Conservation (phyloP, 64 coral and sea anemone genomes). For the Exaiptasia diaphana region DNA sequence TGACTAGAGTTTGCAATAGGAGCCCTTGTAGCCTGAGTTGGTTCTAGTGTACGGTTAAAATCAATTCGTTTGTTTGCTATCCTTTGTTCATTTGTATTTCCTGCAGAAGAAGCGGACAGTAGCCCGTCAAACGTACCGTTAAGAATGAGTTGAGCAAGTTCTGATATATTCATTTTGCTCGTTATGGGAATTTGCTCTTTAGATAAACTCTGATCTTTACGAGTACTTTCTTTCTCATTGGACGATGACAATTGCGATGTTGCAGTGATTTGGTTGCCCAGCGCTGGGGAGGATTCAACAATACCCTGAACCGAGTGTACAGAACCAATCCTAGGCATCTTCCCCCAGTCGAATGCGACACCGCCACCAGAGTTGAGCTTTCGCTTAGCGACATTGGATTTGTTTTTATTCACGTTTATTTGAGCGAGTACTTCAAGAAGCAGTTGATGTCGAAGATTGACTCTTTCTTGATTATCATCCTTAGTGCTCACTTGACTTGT, state of each 20-base stretch:
- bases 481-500: too few species aligned
- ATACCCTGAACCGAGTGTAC: not conserved
- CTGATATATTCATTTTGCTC: not conserved
- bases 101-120: too few species aligned
- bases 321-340: not conserved
- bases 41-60: too few species aligned
- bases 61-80: too few species aligned
- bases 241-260: too few species aligned
- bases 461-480: not conserved
- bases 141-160: not conserved
- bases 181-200: not conserved
- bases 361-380: not conserved
- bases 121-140: not conserved
- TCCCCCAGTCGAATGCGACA: conserved; percentile 1
- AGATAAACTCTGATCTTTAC: too few species aligned
- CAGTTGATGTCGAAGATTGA: not conserved
- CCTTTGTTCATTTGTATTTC: too few species aligned
- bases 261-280: not conserved
- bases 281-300: not conserved
- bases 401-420: not conserved
- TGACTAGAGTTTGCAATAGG: too few species aligned
- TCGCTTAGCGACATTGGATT: not conserved
- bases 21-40: too few species aligned
- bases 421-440: not conserved
- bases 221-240: too few species aligned